These are phyloP conservation scores for Xylocampa areola DNA, from an alignment of 2,888 invertebrate species.

Conservation along the genomic window DNA sequence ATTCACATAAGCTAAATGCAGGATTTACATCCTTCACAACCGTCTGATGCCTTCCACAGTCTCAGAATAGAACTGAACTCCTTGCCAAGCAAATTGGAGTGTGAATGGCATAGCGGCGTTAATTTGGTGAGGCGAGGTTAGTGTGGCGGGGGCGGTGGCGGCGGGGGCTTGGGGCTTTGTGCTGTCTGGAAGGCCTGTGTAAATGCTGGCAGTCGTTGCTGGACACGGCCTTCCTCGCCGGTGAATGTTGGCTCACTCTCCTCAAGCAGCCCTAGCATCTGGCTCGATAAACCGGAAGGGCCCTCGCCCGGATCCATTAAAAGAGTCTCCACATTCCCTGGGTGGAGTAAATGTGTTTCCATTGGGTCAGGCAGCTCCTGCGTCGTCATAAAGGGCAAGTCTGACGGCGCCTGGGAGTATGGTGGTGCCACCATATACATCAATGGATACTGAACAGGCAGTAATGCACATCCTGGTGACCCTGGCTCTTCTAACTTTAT, in stretches of 20 bases:
- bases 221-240: conserved; percentile 74
- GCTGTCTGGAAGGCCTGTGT: conserved; percentile 87
- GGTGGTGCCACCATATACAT: conserved; percentile 80
- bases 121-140: conserved; percentile 66
- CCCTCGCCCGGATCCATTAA: conserved; percentile 85
- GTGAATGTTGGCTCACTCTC: conserved; percentile 72
- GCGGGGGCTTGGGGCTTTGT: conserved; percentile 86
- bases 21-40: conserved; percentile 62
- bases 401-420: conserved; percentile 74
- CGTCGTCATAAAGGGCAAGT: conserved; percentile 72
- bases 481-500: conserved; percentile 74
- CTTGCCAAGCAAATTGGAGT: conserved; percentile 40
- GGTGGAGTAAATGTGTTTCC: conserved; percentile 75
- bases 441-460: conserved; percentile 77
- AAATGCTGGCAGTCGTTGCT: conserved; percentile 82
- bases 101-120: conserved; percentile 34
- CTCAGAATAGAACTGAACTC: conserved; percentile 44
- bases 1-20: conserved; percentile 85
- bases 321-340: conserved; percentile 75
- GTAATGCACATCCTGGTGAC: conserved; percentile 74
- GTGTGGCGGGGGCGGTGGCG: conserved; percentile 83
- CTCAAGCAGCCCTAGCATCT: conserved; percentile 80
- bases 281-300: conserved; percentile 79
- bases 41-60: conserved; percentile 43
- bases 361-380: conserved; percentile 71